A percentile compares a stretch with the other conserved stretches of the same genome.
Evolutionary conservation across 2,888 invertebrate genomes (phyloP).

Genomic region (Nezara viridula): DNA sequence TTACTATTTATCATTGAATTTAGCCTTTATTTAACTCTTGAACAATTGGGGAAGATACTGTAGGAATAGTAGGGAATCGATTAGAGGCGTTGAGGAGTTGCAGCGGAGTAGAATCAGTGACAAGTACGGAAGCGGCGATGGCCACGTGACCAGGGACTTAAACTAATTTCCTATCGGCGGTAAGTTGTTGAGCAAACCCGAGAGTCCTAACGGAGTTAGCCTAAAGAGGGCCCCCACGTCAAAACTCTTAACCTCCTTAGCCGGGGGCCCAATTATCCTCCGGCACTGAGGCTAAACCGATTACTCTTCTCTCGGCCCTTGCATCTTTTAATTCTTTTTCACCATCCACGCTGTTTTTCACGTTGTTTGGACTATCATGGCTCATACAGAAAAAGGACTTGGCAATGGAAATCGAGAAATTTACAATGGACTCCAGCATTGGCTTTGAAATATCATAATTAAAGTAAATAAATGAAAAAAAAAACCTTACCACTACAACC

Average conservation of each 20-base stretch:
- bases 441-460: too few relatives aligned
- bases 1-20: too few relatives aligned
- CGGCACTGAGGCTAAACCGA: constrained; percentile 55
- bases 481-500: too few relatives aligned
- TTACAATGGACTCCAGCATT: too few relatives aligned
- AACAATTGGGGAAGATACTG: too few relatives aligned
- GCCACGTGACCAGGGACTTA: constrained; percentile 59
- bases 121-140: constrained; percentile 54
- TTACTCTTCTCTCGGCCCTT: constrained; percentile 35
- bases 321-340: not conserved
- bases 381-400: not conserved
- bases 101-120: constrained; percentile 51
- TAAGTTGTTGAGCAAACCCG: constrained; percentile 61
- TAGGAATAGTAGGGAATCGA: constrained; percentile 18
- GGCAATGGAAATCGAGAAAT: not conserved
- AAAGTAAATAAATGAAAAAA: too few relatives aligned
- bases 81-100: constrained; percentile 44
- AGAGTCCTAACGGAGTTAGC: constrained; percentile 57
- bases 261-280: constrained; percentile 61
- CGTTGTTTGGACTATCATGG: not conserved
- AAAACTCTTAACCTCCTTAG: constrained; percentile 65
- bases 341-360: not conserved
- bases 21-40: too few relatives aligned
- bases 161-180: constrained; percentile 59
- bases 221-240: constrained; percentile 62